Evolutionary conservation across 2,797 vertebrate genomes (phyloP).

Genomic region (Sphenodon punctatus): DNA sequence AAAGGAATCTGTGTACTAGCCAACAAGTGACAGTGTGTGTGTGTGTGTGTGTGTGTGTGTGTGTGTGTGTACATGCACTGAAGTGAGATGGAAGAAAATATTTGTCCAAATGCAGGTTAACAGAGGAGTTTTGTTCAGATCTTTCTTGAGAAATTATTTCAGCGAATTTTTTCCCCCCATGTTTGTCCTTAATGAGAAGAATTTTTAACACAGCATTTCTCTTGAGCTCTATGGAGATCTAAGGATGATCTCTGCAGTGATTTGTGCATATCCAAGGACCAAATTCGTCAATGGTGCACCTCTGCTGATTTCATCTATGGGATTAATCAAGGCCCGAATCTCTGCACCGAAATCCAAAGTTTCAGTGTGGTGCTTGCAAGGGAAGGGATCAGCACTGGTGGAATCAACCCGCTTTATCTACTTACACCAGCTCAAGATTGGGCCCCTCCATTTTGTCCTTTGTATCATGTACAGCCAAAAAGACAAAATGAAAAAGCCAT

Average conservation of each 20-base stretch:
- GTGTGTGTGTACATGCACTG: not conserved
- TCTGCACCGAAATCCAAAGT: not conserved
- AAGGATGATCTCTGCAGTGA: not conserved
- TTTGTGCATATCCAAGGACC: not conserved
- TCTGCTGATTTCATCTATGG: not conserved
- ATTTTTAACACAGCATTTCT: accelerated
- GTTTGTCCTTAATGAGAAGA: not conserved
- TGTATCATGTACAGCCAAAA: conserved; percentile 54
- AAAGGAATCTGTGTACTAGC: too few relatives aligned
- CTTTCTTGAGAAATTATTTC: accelerated
- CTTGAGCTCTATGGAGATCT: not conserved
- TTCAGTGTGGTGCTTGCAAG: too few relatives aligned
- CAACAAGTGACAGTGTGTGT: too few relatives aligned
- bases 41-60: too few relatives aligned
- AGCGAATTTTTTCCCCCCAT: not conserved
- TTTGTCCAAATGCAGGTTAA: not conserved
- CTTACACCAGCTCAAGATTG: conserved; percentile 45
- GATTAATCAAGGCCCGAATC: not conserved
- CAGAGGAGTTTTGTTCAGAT: not conserved
- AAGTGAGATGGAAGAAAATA: not conserved
- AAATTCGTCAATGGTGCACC: not conserved
- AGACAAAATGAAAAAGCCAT: conserved; percentile 73
- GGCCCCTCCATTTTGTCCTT: conserved; percentile 56
- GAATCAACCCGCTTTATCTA: too few relatives aligned
- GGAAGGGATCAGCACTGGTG: too few relatives aligned